phyloP scores from a whole-genome alignment of 2,888 invertebrate genomes.

The Cephus rjabovi region DNA sequence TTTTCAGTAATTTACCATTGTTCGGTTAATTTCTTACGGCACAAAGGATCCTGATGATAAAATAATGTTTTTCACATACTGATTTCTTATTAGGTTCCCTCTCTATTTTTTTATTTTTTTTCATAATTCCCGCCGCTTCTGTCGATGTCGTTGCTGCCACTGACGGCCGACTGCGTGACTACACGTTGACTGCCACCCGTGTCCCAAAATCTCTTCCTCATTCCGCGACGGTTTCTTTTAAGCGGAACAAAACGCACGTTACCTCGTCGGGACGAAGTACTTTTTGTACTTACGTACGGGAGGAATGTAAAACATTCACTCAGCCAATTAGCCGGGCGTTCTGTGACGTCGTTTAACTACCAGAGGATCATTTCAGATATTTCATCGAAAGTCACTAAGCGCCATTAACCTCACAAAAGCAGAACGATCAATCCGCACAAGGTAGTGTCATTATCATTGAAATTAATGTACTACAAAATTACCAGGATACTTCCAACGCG shows the following conservation, averaged over 20 bases:
- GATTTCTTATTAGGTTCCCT: neutral
- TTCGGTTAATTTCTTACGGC: neutral
- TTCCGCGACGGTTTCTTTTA: slow-evolving; percentile 4
- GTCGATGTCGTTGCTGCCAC: neutral
- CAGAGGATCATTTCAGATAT: neutral
- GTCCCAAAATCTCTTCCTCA: slow-evolving; percentile 3
- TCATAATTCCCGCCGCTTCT: neutral
- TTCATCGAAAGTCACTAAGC: neutral
- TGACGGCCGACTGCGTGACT: neutral
- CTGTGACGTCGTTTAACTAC: neutral
- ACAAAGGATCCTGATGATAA: neutral
- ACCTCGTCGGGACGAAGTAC: too few species aligned
- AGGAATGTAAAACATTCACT: neutral
- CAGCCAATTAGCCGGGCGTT: neutral
- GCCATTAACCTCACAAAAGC: neutral
- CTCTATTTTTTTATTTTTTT: neutral
- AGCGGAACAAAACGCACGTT: neutral
- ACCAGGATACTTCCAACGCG: neutral
- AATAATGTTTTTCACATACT: neutral
- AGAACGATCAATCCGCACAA: neutral
- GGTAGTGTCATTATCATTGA: neutral
- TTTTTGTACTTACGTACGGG: neutral
- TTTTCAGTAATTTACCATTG: neutral
- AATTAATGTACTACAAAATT: neutral
- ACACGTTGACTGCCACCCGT: neutral